A percentile compares a stretch with the other conserved stretches of the same genome.
Conservation (phyloP, 2,888 invertebrate genomes). For the Tricholauxania praeusta region DNA sequence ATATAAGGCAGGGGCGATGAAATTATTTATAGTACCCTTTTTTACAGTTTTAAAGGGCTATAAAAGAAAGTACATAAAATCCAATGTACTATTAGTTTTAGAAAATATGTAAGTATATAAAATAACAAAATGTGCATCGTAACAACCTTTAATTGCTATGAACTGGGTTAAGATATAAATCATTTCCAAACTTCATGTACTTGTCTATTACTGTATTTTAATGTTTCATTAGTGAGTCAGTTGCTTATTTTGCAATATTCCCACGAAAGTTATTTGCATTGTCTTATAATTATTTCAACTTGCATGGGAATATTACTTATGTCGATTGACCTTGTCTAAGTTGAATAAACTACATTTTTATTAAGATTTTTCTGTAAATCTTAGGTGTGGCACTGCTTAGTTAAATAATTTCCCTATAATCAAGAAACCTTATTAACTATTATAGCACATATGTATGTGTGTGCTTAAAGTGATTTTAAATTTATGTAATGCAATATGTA, state of each 20-base stretch:
- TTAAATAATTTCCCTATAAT: no score
- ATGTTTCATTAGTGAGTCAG: constrained; percentile 1
- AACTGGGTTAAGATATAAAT: not conserved
- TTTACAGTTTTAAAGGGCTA: no score
- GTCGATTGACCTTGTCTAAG: constrained; percentile 25
- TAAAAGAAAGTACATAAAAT: no score
- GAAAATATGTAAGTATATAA: not conserved
- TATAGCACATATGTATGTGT: no score
- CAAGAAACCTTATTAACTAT: no score
- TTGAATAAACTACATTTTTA: not conserved
- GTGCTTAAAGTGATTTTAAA: no score
- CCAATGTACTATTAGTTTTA: not conserved
- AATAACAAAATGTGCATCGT: not conserved
- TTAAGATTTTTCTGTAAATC: no score
- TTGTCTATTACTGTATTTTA: constrained; percentile 1
- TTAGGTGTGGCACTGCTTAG: no score
- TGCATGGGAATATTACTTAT: constrained; percentile 16
- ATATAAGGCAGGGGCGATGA: no score
- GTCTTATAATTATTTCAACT: constrained; percentile 10
- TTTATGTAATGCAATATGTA: no score
- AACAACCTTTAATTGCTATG: not conserved
- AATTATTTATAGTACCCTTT: no score
- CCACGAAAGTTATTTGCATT: constrained; percentile 23
- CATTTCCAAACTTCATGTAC: not conserved
- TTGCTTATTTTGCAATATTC: constrained; percentile 16